Percentiles rank a stretch among this genome's conserved stretches.
phyloP scores from a whole-genome alignment of 2,797 vertebrate genomes.

The Hephaestus fuliginosus region DNA sequence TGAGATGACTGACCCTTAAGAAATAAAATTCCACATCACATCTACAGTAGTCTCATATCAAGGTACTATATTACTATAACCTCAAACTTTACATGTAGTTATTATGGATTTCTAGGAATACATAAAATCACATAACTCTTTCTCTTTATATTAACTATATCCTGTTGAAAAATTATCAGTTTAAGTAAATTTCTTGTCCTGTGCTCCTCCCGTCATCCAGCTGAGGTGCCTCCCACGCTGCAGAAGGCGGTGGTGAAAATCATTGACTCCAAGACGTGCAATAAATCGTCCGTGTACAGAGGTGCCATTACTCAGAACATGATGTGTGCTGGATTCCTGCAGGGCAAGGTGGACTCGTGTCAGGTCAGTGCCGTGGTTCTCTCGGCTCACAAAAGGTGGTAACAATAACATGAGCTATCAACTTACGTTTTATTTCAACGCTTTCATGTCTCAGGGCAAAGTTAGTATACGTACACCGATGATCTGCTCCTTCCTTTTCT shows the following conservation, averaged over 20 bases:
- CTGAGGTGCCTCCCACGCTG: constrained; percentile 84
- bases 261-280: constrained; percentile 92
- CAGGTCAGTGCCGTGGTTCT: constrained; percentile 86
- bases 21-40: too few species aligned
- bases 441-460: constrained; percentile 8
- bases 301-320: constrained; percentile 91
- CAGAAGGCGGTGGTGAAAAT: constrained; percentile 93
- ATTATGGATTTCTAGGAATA: background rate
- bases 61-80: too few species aligned
- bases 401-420: constrained; percentile 36
- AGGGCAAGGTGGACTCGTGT: constrained; percentile 94
- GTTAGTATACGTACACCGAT: constrained; percentile 21
- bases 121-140: too few species aligned
- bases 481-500: constrained; percentile 6
- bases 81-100: too few species aligned
- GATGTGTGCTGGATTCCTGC: constrained; percentile 96
- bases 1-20: background rate
- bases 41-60: too few species aligned
- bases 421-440: constrained; percentile 34
- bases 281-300: constrained; percentile 90
- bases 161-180: background rate
- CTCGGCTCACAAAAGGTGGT: background rate
- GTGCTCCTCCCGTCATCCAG: constrained; percentile 74
- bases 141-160: background rate
- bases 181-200: constrained; percentile 3